Conservation (phyloP, 1,140 invertebrate genomes). For the Scaptomyza graminum region DNA sequence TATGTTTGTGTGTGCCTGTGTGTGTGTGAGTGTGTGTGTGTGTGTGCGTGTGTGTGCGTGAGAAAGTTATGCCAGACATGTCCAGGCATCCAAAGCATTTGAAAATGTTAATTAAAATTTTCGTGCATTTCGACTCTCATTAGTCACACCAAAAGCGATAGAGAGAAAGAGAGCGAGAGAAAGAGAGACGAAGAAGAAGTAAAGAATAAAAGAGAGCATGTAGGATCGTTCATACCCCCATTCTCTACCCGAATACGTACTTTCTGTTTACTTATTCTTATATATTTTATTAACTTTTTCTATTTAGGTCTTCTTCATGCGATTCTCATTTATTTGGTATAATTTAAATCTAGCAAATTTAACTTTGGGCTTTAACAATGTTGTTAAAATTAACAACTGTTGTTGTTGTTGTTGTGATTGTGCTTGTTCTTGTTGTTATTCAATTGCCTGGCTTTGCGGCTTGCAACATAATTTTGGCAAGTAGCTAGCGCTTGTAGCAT, state of each 20-base stretch:
- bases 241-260: no score
- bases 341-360: constrained; percentile 39
- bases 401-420: constrained; percentile 33
- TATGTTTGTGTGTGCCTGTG: neutral
- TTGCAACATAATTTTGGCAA: constrained; percentile 37
- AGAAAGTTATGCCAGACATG: constrained; percentile 48
- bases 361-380: constrained; percentile 42
- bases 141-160: constrained; percentile 47
- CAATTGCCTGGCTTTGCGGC: constrained; percentile 28
- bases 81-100: constrained; percentile 69
- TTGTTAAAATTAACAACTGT: constrained; percentile 59
- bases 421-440: constrained; percentile 20
- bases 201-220: no score
- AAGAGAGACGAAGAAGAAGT: neutral
- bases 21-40: constrained; percentile 10
- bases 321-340: constrained; percentile 34
- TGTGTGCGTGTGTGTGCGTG: constrained; percentile 14
- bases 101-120: constrained; percentile 78
- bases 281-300: no score
- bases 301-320: constrained; percentile 44
- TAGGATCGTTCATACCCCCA: no score
- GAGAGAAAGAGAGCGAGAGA: constrained; percentile 31
- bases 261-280: no score
- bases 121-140: constrained; percentile 69
- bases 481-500: neutral